These are phyloP conservation scores for Chironomus tepperi DNA, from an alignment of 1,140 invertebrate genomes.

Conservation along the genomic window DNA sequence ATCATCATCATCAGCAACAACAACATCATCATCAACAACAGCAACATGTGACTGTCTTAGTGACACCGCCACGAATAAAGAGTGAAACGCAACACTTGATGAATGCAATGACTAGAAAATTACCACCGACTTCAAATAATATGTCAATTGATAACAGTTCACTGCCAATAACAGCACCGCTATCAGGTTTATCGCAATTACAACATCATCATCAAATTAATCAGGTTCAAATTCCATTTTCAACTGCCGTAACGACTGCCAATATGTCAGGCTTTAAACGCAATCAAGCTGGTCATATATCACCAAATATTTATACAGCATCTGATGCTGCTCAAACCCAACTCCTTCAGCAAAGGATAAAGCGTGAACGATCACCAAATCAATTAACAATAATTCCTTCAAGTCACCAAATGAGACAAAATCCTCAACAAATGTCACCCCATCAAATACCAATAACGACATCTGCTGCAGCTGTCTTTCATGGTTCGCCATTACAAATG, in stretches of 20 bases:
- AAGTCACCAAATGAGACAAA: conserved; percentile 20
- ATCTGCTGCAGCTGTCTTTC: conserved; percentile 36
- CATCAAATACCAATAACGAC: conserved; percentile 27
- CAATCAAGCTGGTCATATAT: conserved; percentile 19
- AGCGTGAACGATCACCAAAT: conserved; percentile 25
- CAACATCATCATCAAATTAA: conserved; percentile 25
- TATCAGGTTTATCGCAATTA: conserved; percentile 20
- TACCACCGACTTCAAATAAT: background rate
- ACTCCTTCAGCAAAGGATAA: conserved; percentile 15
- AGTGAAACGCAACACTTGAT: conserved; percentile 31
- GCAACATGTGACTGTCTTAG: conserved; percentile 38
- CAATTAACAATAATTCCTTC: background rate
- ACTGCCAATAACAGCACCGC: background rate
- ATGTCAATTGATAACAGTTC: conserved; percentile 1
- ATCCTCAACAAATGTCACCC: conserved; percentile 2
- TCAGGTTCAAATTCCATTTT: conserved; percentile 17
- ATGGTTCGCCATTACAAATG: conserved; percentile 36
- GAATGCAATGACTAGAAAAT: conserved; percentile 20
- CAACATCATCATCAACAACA: conserved; percentile 29
- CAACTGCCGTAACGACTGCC: conserved; percentile 24
- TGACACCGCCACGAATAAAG: conserved; percentile 39
- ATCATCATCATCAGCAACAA: conserved; percentile 24
- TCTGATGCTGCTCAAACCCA: background rate
- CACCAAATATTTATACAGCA: conserved; percentile 13
- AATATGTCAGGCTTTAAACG: conserved; percentile 21